Percentiles rank a stretch among this genome's conserved stretches.
phyloP scores from a whole-genome alignment of 2,113 vertebrate species.

The Chaenogobius annularis region DNA sequence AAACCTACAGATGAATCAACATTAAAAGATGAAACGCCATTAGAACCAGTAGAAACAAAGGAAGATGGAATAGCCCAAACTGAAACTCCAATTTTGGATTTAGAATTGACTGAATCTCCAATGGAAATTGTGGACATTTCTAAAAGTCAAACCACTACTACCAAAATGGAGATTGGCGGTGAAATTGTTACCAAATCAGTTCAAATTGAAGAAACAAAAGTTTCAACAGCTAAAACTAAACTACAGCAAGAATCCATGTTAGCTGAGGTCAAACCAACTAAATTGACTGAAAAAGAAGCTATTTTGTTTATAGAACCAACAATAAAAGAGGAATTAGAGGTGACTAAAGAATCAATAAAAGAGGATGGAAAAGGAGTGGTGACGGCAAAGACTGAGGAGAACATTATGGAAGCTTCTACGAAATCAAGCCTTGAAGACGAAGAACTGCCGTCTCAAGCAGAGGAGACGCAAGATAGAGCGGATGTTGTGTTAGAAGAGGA shows the following conservation, averaged over 20 bases:
- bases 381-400: not conserved
- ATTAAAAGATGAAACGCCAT: not conserved
- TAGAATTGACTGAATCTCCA: not conserved
- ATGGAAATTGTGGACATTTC: not conserved
- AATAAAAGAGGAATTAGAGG: not conserved
- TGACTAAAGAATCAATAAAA: not conserved
- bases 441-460: too few species aligned
- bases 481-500: too few species aligned
- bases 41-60: not conserved
- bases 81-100: not conserved
- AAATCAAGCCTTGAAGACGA: too few species aligned
- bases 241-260: not conserved
- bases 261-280: not conserved
- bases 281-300: not conserved
- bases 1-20: not conserved
- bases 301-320: too few species aligned
- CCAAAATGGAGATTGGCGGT: not conserved
- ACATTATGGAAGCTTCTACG: not conserved
- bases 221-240: not conserved
- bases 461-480: too few species aligned
- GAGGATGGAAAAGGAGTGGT: constrained; percentile 3
- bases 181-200: not conserved
- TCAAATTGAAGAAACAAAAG: not conserved
- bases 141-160: too few species aligned
- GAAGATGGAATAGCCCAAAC: not conserved